Evolutionary conservation across 2,113 vertebrate species (phyloP).

Genomic region (Ptyas mucosa): DNA sequence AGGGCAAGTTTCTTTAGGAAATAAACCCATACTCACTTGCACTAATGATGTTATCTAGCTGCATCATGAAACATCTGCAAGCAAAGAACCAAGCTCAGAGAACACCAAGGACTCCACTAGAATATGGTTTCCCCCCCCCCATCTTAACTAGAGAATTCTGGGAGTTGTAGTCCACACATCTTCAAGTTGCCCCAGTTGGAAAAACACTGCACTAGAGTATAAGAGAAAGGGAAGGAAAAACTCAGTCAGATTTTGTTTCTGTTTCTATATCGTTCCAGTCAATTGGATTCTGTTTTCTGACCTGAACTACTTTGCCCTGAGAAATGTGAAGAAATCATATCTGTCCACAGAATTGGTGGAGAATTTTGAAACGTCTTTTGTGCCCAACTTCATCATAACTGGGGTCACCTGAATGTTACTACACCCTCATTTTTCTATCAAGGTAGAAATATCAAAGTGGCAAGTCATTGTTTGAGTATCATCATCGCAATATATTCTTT

Average conservation of each 20-base stretch:
- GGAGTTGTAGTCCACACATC: not conserved
- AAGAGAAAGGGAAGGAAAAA: not conserved
- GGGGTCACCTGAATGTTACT: not conserved
- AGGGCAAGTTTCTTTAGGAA: not conserved
- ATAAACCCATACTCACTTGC: not conserved
- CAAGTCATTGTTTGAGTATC: not conserved
- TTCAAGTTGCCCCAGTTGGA: not conserved
- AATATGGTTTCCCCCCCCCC: no score
- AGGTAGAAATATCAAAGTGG: not conserved
- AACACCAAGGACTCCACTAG: not conserved
- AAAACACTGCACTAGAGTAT: not conserved
- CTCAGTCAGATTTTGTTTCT: not conserved
- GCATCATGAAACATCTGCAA: not conserved
- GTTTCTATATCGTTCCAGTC: not conserved
- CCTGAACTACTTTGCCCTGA: not conserved
- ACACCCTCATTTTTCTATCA: not conserved
- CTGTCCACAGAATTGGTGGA: not conserved
- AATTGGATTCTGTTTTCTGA: not conserved
- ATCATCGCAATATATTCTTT: not conserved
- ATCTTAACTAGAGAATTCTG: not conserved
- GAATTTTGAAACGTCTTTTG: not conserved
- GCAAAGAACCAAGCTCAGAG: not conserved
- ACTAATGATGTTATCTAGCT: not conserved
- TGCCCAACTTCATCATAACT: not conserved
- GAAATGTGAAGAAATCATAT: not conserved